Base-by-base conservation (phyloP, 2,797 vertebrate genomes). In the Macrochelys suwanniensis region DNA sequence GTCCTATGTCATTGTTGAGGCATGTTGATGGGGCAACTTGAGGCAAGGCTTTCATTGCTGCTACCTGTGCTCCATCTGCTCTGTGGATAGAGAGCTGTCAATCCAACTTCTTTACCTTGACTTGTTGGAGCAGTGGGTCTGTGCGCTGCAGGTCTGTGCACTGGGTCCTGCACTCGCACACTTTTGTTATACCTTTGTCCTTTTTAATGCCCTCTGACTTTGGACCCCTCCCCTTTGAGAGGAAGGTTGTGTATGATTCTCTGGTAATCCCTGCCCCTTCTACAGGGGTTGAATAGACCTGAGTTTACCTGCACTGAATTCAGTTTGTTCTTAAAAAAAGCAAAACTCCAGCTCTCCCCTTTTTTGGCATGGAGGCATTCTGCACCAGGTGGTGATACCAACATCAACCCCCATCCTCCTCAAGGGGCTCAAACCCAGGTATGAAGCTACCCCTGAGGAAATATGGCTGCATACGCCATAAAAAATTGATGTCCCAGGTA, bases 351-450 rank as follows among this genome's bases (percentile, higher is more conserved):
- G 21, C 6, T 31, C 85, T 96, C 87, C 68, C 37, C 91, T 87
- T 92, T 49, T 87, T 50, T 56, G 28, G 31, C 89, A 78, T 0
- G 31, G 65, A 91, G 85, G 37, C 94, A 95, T 84, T 82, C 87
- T 87, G 84, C 89, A 82, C 89, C 78, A 7, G 59, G 3, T 7
- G 17, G 54, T 54, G 84, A 95, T 94, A 89, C 84, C 89, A 83
- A 83, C 87, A 47, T 94, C 91, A 93, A 89, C 92, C 95, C 95
- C n/a, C 71, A 5, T 91, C 89, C 91, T 89, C 94, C 77, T 94
- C 89, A 89, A 86, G 87, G 88, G 94, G 91, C 82, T 88, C 56
- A 80, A 31, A 50, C 28, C 85, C 82, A 77, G 78, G 76, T 3
- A 57, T 79, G 42, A 83, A 71, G 77, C 57, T 86, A 56, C 93